These are phyloP conservation scores for Echeneis naucrates DNA, from an alignment of 2,797 vertebrate genomes.

Conservation along the genomic window DNA sequence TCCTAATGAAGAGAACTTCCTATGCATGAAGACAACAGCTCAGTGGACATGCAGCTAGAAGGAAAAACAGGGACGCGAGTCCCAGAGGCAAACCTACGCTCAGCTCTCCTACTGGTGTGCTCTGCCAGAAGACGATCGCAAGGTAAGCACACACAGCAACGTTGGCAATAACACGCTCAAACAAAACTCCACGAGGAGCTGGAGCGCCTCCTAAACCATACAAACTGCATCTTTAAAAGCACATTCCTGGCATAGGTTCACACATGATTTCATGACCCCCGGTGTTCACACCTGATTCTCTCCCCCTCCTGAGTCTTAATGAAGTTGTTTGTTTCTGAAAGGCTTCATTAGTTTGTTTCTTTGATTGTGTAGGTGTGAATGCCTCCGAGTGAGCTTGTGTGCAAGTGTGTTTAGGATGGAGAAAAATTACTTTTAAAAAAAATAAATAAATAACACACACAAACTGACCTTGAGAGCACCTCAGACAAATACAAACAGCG, in stretches of 20 bases:
- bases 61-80: constrained; percentile 33
- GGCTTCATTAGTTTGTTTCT: constrained; percentile 56
- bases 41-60: constrained; percentile 45
- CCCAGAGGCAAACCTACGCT: constrained; percentile 53
- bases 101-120: constrained; percentile 24
- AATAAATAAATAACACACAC: not conserved
- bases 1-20: not conserved
- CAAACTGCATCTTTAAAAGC: constrained; percentile 46
- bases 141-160: constrained; percentile 42
- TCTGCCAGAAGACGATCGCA: constrained; percentile 53
- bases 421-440: no score
- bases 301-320: constrained; percentile 72
- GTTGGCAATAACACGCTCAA: constrained; percentile 48
- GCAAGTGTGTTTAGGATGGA: constrained; percentile 8
- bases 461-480: constrained; percentile 50
- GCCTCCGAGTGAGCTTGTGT: constrained; percentile 44
- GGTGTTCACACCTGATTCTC: constrained; percentile 74
- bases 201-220: constrained; percentile 17
- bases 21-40: constrained; percentile 27
- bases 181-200: constrained; percentile 38
- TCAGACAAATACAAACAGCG: constrained; percentile 29
- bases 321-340: constrained; percentile 68
- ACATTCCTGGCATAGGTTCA: constrained; percentile 62
- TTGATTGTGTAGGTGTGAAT: constrained; percentile 53
- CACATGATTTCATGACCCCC: constrained; percentile 70